Evolutionary conservation across 2,797 vertebrate genomes (phyloP).

Genomic region (Hypotaenidia philippensis): DNA sequence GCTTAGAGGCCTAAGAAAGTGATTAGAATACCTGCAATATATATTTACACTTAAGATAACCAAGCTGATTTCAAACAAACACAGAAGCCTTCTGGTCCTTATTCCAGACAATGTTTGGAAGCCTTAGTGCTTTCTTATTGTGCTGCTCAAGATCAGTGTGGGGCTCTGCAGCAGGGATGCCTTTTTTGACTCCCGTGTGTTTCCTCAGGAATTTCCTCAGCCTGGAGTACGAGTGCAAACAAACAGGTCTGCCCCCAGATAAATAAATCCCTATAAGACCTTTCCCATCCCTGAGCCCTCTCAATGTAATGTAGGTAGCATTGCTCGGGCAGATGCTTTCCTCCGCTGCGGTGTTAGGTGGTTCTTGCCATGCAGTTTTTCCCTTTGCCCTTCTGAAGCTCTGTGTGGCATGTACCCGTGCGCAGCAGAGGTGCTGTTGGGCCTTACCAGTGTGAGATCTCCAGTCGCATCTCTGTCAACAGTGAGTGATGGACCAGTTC

Average conservation of each 20-base stretch:
- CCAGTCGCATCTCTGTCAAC: not conserved
- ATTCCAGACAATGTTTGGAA: not conserved
- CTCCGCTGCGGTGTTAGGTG: accelerated
- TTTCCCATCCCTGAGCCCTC: accelerated
- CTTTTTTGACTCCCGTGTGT: not conserved
- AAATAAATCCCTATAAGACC: no score
- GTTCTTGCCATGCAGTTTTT: not conserved
- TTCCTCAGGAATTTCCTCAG: not conserved
- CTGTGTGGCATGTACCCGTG: accelerated
- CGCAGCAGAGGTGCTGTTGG: not conserved
- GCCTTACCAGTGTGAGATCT: not conserved
- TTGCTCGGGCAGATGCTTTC: not conserved
- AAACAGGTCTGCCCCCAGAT: not conserved
- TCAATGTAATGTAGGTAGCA: not conserved
- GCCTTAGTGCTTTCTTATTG: not conserved
- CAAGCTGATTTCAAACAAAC: no score
- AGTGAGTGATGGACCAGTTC: not conserved
- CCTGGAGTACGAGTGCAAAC: not conserved
- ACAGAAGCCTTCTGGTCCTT: not conserved
- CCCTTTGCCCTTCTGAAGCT: not conserved
- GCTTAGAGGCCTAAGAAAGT: not conserved
- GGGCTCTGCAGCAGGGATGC: not conserved
- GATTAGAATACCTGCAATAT: not conserved
- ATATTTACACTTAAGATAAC: not conserved
- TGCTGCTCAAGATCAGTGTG: not conserved